Evolutionary conservation across 2,797 vertebrate genomes (phyloP), one percentile per base, ranked within the genome.

Genomic region (Chlorospingus flavigularis): DNA sequence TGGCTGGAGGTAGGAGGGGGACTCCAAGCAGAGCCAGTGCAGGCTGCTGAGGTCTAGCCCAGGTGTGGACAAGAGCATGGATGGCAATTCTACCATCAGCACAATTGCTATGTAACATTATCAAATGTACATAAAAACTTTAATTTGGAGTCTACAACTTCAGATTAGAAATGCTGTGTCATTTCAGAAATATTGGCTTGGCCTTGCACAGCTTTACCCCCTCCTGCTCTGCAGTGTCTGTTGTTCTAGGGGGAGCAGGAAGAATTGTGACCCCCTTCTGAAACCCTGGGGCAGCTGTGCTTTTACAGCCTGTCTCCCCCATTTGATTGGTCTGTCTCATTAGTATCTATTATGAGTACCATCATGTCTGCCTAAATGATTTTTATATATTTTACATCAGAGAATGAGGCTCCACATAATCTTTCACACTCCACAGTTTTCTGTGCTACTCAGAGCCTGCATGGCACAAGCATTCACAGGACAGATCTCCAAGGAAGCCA

Each of bases 351-450:
- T 43, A 5, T 14, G 33, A 75, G 16, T 20, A 63, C 30, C 24
- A 10, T 24, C 2, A 0, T 35, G 14, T 63, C 68, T 78, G 39
- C 86, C 19, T 25, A 26, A 60, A 23, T 18, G 11, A 50, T 48
- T 83, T 43, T 61, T 48, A 48, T 48, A 47, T 47, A 47, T 8
- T 25, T 75, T 47, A 31, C 10, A 23, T 10, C 65, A 70, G 42
- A 61, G 65, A 57, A 68, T 0, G 2, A 60, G 1, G 1, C 13
- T 91, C 28, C 3, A 3, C 1, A 13, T 45, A 60, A 54, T 67
- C 57, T 67, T 79, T 60, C 53, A 39, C 12, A n/a, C 37, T 48
- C 6, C 4, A 65, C 39, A 40, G 14, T 30, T 68, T 61, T 17
- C 67, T 1, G 0, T 26, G 57, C 37, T 77, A 13, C 54, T 51